These are phyloP conservation scores for Channallabes apus DNA, from an alignment of 2,797 vertebrate genomes.

Conservation along the genomic window DNA sequence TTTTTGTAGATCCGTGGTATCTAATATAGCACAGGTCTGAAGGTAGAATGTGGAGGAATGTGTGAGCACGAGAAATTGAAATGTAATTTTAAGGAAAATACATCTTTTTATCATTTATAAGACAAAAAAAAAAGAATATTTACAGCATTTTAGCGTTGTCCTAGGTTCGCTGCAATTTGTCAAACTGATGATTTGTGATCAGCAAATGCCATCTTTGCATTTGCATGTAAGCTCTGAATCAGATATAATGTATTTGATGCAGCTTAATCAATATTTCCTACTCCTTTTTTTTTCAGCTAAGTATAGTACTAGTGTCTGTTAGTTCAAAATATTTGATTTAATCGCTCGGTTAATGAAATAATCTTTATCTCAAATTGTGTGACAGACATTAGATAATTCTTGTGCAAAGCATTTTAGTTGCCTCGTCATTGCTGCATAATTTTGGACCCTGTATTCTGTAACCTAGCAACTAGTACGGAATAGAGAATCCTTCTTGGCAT, in stretches of 20 bases:
- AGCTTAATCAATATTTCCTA: neutral
- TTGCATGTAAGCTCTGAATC: too few relatives aligned
- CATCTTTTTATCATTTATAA: neutral
- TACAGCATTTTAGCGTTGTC: neutral
- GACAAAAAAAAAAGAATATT: too few relatives aligned
- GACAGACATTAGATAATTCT: neutral
- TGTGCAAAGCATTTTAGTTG: neutral
- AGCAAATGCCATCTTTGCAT: neutral
- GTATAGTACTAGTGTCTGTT: neutral
- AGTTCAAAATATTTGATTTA: neutral
- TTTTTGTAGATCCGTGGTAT: neutral
- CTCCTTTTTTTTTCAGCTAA: constrained; percentile 1
- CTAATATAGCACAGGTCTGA: neutral
- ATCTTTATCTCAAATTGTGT: neutral
- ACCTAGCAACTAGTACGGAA: constrained; percentile 26
- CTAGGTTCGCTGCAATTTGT: neutral
- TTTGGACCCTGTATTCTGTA: constrained; percentile 25
- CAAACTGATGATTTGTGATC: neutral
- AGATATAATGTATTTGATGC: neutral
- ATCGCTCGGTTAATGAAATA: neutral
- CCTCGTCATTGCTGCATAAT: neutral
- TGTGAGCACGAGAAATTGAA: neutral
- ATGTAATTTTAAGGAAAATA: too few relatives aligned
- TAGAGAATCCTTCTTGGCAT: neutral
- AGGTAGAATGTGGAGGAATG: neutral